Evolutionary conservation across 1,140 invertebrate species (phyloP), one percentile per base, ranked within the genome.

Genomic region (Nomia melanderi): DNA sequence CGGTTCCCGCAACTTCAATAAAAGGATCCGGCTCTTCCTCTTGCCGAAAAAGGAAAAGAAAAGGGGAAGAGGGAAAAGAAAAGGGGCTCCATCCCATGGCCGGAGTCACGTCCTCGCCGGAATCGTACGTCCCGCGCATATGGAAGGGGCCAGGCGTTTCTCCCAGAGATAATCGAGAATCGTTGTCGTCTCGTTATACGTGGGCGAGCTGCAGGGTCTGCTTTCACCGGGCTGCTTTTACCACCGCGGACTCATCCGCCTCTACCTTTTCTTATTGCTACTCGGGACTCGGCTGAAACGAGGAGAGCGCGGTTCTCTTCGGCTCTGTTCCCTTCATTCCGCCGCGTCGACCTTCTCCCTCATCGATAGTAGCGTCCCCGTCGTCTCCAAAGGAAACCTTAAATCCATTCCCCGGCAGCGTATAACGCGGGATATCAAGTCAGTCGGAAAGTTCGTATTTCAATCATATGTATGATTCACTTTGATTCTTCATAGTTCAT

Each of bases 141-240:
- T 82, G 76, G 79, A 84, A 79, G 63, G 65, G 70, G 31, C 54
- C 33, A 11, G 36, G 12, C 33, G 39, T 72, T 83, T 54, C 77
- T 79, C 67, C 44, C 56, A 67, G 39, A 81, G 80, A 83, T 83
- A 83, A 83, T 83, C 82, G 82, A 83, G 77, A 84, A 84, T 83
- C 82, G 82, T 84, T 84, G 82, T 84, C 82, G 66, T 78, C 73
- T 81, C 76, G 80, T 83, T 83, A 83, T 77, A 71, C 50, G 39
- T 47, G 65, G 25, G 54, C 41, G 53, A 44, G 25, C 56, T 31
- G 59, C 54, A 6, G 23, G 41, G 50, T n/a, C 69, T 63, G 70
- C 69, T 76, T 64, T 78, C 77, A 65, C 29, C 31, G 50, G 72
- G 47, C 83, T 66, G 78, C 76, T 87, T 83, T 85, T 76, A 80